A percentile compares a stretch with the other conserved stretches of the same genome.
phyloP scores from a whole-genome alignment of 2,113 vertebrate species.

The Aplodontia rufa region DNA sequence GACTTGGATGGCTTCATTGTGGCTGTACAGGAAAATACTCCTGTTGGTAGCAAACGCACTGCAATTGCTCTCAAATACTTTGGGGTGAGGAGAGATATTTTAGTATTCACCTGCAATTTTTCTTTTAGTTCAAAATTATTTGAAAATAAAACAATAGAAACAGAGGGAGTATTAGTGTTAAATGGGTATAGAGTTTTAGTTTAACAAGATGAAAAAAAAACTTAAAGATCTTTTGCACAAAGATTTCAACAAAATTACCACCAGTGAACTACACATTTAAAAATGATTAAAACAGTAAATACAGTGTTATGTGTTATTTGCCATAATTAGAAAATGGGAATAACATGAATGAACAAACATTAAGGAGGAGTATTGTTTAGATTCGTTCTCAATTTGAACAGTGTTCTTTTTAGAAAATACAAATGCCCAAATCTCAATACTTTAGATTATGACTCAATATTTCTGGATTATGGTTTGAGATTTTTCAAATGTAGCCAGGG shows the following conservation, averaged over 20 bases:
- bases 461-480: not conserved
- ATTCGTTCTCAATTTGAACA: not conserved
- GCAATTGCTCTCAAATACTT: not conserved
- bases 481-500: not conserved
- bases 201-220: not conserved
- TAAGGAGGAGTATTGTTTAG: not conserved
- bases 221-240: not conserved
- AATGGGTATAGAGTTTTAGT: not conserved
- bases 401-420: not conserved
- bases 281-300: not conserved
- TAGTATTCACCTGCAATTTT: not conserved
- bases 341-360: not conserved
- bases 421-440: not conserved
- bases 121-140: not conserved
- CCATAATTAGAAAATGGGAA: not conserved
- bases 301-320: not conserved
- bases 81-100: not conserved
- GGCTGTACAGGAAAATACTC: not conserved
- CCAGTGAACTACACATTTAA: not conserved
- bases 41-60: not conserved
- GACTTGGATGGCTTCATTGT: not conserved
- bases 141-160: not conserved
- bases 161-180: not conserved
- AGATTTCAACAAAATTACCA: not conserved
- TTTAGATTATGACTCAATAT: not conserved